Conservation (phyloP, 2,888 invertebrate genomes). For the Parnassius glacialis region DNA sequence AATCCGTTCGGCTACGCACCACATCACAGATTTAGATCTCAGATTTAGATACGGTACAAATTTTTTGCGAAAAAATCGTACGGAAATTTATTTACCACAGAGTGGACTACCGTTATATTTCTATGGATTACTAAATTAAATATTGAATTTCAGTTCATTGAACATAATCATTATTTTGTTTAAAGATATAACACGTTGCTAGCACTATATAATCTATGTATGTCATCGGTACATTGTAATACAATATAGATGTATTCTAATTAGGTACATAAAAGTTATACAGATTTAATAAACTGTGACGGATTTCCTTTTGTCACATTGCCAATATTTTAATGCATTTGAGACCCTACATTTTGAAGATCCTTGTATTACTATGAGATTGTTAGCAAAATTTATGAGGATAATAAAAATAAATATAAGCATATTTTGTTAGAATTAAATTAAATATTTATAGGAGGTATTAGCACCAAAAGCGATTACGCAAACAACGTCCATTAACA, state of each 20-base stretch:
- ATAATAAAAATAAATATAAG: neutral
- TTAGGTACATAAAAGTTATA: slow-evolving; percentile 3
- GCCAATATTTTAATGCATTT: slow-evolving; percentile 7
- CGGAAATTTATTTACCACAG: no score
- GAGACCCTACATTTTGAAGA: neutral
- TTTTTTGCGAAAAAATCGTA: no score
- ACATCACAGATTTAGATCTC: no score
- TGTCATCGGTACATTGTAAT: slow-evolving; percentile 7
- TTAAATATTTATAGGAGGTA: slow-evolving; percentile 3
- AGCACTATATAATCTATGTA: slow-evolving; percentile 6
- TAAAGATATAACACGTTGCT: no score
- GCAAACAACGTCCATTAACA: neutral
- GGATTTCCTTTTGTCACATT: slow-evolving; percentile 5
- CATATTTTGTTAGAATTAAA: neutral
- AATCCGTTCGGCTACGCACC: no score
- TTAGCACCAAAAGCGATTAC: slow-evolving; percentile 2
- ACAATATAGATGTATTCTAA: slow-evolving; percentile 11
- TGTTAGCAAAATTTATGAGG: neutral
- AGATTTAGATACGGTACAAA: no score
- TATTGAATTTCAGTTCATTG: no score
- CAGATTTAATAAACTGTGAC: slow-evolving; percentile 3
- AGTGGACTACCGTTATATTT: no score
- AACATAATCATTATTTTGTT: no score
- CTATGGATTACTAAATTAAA: no score
- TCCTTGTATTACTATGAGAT: neutral